Base-by-base conservation (phyloP, 2,888 invertebrate species). In the Papilio demoleus region DNA sequence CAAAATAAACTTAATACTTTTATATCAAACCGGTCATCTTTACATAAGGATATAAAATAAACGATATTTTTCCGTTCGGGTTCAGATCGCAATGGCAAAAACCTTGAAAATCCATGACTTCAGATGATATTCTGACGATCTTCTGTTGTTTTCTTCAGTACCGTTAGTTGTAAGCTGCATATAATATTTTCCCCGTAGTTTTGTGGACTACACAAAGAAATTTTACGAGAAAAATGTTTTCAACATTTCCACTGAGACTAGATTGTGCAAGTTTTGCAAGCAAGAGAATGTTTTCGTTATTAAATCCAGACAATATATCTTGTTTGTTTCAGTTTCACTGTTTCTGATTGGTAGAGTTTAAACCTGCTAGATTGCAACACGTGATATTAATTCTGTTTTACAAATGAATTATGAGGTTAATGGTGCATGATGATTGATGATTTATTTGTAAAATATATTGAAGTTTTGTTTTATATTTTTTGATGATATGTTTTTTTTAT, bases 361-460 rank as follows among this genome's bases (percentile, higher is more conserved):
- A 53, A 31, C 31, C 53, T 31, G n/a, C 27, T 53, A 17, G 53
- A 53, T 53, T 27, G 8, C 53, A 53, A n/a, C 53, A 53, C 14
- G 14, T 27, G 27, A 31, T 31, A 6, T 3, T n/a, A 31, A 24
- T 14, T n/a, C n/a, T 31, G 2, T 53, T 53, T 53, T n/a, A 27
- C n/a, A 53, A 19, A 45, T 11, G 45, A 45, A 19, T 17, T 19
- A 9, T 11, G 19, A 19, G 11, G 27, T 31, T n/a, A 27, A n/a
- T 53, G 31, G 8, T 24, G 12, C 45, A n/a, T n/a, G 19, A 14
- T 50, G 50, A 47, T 12, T 47, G 0, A 47, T 22, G 47, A 19
- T n/a, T n/a, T n/a, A n/a, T n/a, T n/a, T n/a, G n/a, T n/a, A n/a
- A n/a, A n/a, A n/a, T n/a, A n/a, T n/a, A n/a, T n/a, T n/a, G n/a